phyloP scores from a whole-genome alignment of 2,888 invertebrate species.

The Nasonia oneida region DNA sequence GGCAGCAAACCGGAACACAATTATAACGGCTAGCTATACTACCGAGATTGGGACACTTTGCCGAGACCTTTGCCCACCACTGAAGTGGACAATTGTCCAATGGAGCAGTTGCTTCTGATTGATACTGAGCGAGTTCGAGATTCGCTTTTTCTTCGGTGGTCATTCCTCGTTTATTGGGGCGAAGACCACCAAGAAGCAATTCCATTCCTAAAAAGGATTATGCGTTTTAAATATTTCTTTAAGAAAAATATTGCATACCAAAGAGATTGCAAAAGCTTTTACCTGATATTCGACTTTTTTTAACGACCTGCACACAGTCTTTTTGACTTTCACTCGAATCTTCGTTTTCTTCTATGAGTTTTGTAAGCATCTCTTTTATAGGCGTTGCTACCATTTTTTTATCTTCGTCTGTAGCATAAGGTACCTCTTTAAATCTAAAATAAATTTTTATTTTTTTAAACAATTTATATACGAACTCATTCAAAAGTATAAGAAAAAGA shows the following conservation, averaged over 20 bases:
- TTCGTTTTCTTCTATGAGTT: conserved; percentile 73
- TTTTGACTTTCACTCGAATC: conserved; percentile 63
- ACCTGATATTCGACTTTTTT: conserved; percentile 78
- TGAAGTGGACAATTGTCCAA: conserved; percentile 79
- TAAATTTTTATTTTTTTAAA: not conserved
- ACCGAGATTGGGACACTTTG: conserved; percentile 78
- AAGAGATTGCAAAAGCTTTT: conserved; percentile 37
- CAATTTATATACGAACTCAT: not conserved
- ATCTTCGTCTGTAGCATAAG: conserved; percentile 79
- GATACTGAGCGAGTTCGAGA: conserved; percentile 79
- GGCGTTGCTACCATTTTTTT: conserved; percentile 75
- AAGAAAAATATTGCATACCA: not conserved
- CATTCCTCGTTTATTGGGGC: conserved; percentile 74
- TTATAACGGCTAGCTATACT: conserved; percentile 78
- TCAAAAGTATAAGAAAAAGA: conserved; percentile 17
- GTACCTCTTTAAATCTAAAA: conserved; percentile 79
- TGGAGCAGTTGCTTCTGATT: conserved; percentile 78
- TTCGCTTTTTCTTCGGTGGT: conserved; percentile 78
- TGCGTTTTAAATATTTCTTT: not conserved
- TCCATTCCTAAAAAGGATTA: conserved; percentile 76
- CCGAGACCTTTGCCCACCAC: conserved; percentile 78
- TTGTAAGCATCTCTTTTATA: conserved; percentile 77
- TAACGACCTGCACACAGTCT: conserved; percentile 71
- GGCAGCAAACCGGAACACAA: conserved; percentile 79
- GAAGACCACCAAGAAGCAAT: conserved; percentile 76